Percentiles rank a stretch among this genome's conserved stretches.
These are phyloP conservation scores for Tokudaia muenninki DNA, from an alignment of 2,797 vertebrate genomes.

Conservation along the genomic window DNA sequence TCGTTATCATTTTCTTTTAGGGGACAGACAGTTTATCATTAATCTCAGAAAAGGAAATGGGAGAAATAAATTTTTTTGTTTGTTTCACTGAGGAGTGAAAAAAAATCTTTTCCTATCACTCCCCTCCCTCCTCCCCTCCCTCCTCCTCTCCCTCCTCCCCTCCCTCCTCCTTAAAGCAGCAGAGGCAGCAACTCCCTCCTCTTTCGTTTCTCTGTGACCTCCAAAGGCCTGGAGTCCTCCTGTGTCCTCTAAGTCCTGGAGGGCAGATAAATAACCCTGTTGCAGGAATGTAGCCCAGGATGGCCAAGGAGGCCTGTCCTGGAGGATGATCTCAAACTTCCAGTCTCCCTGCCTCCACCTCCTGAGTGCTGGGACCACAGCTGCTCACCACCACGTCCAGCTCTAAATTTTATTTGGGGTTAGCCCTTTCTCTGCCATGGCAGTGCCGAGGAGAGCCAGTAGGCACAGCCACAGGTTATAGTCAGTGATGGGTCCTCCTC, in stretches of 20 bases:
- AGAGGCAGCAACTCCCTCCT: background rate
- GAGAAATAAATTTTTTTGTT: constrained; percentile 86
- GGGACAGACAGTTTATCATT: constrained; percentile 95
- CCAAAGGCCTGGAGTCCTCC: constrained; percentile 29
- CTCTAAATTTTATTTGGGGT: background rate
- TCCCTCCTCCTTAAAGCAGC: background rate
- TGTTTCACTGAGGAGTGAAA: constrained; percentile 51
- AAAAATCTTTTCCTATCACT: background rate
- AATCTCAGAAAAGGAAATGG: constrained; percentile 90
- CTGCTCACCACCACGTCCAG: no score
- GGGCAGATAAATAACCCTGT: background rate
- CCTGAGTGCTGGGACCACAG: background rate
- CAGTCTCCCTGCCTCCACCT: background rate
- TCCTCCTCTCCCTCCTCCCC: background rate
- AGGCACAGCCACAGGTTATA: background rate
- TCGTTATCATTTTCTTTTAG: constrained; percentile 95
- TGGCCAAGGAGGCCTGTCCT: background rate
- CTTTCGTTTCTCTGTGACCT: constrained; percentile 52
- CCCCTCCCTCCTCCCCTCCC: background rate
- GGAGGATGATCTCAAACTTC: background rate
- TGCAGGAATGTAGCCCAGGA: background rate
- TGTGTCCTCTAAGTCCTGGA: background rate
- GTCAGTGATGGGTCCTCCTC: background rate
- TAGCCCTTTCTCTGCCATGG: background rate
- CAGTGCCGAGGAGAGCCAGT: background rate